These are phyloP conservation scores for Leptinotarsa rubiginosa DNA, from an alignment of 2,888 invertebrate genomes.

Conservation along the genomic window DNA sequence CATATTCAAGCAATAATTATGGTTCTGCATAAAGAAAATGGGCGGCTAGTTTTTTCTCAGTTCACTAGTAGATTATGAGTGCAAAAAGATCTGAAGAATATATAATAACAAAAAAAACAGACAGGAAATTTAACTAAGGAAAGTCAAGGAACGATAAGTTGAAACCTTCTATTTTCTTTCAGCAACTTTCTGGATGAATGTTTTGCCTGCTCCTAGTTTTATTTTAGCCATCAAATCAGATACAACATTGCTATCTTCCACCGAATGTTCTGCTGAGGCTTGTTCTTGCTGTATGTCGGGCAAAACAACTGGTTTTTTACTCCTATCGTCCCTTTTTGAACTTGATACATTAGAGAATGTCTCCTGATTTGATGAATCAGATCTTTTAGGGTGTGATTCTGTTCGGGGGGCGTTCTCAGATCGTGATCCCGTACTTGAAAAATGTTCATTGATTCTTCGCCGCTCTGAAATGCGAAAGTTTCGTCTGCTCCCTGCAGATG, in stretches of 20 bases:
- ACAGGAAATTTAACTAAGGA: background rate
- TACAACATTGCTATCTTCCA: background rate
- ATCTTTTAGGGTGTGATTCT: too few relatives aligned
- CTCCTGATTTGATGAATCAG: too few relatives aligned
- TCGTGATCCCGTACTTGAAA: background rate
- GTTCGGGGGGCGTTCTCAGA: too few relatives aligned
- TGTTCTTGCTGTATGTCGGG: background rate
- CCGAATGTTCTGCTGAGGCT: background rate
- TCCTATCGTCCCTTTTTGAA: too few relatives aligned
- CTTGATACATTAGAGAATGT: too few relatives aligned
- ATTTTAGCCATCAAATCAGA: constrained; percentile 8
- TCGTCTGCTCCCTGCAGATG: constrained; percentile 9
- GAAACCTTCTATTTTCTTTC: background rate
- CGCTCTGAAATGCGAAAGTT: constrained; percentile 18
- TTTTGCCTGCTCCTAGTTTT: background rate
- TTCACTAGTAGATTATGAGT: too few relatives aligned
- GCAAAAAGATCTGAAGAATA: too few relatives aligned
- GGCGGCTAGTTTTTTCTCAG: too few relatives aligned
- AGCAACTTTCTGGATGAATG: background rate
- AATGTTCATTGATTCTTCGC: constrained; percentile 10
- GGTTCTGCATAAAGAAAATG: too few relatives aligned
- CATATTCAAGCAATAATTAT: too few relatives aligned
- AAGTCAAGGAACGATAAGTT: background rate
- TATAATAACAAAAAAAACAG: background rate
- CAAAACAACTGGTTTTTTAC: background rate